Evolutionary conservation across 1,140 invertebrate genomes (phyloP).

Genomic region (Bombus affinis): DNA sequence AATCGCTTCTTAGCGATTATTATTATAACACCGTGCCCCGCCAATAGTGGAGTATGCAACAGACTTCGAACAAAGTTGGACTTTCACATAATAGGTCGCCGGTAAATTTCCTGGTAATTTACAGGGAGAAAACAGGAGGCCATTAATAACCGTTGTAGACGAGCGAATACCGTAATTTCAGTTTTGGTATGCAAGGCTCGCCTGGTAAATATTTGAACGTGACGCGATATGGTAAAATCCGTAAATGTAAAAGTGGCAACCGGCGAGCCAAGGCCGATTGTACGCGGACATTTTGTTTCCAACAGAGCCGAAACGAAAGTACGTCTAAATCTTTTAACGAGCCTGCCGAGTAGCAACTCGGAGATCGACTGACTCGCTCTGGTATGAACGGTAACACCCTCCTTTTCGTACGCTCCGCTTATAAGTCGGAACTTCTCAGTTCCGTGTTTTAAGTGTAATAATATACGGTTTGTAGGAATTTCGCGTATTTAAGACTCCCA

Average conservation of each 20-base stretch:
- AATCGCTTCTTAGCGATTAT: constrained; percentile 12
- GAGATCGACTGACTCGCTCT: not conserved
- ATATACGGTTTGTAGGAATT: constrained; percentile 26
- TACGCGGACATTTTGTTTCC: constrained; percentile 9
- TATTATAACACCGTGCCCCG: not conserved
- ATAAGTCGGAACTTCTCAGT: not conserved
- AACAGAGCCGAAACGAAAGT: constrained; percentile 4
- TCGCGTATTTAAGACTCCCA: constrained; percentile 9
- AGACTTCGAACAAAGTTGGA: constrained; percentile 8
- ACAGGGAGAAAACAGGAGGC: not conserved
- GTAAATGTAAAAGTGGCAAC: not conserved
- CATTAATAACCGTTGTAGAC: constrained; percentile 17
- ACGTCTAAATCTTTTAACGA: constrained; percentile 53
- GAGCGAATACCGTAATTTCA: constrained; percentile 15
- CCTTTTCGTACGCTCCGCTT: not conserved
- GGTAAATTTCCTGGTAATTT: constrained; percentile 22
- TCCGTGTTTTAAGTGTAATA: constrained; percentile 12
- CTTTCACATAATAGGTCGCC: not conserved
- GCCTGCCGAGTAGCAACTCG: not conserved
- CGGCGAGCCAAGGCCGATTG: not conserved
- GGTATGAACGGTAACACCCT: not conserved
- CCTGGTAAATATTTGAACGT: constrained; percentile 48
- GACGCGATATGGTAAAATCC: not conserved
- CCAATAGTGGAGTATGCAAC: not conserved
- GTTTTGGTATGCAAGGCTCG: not conserved